Percentiles rank a stretch among this genome's conserved stretches.
Conservation (phyloP, 2,797 vertebrate genomes). For the Coranthus polyacanthus region DNA sequence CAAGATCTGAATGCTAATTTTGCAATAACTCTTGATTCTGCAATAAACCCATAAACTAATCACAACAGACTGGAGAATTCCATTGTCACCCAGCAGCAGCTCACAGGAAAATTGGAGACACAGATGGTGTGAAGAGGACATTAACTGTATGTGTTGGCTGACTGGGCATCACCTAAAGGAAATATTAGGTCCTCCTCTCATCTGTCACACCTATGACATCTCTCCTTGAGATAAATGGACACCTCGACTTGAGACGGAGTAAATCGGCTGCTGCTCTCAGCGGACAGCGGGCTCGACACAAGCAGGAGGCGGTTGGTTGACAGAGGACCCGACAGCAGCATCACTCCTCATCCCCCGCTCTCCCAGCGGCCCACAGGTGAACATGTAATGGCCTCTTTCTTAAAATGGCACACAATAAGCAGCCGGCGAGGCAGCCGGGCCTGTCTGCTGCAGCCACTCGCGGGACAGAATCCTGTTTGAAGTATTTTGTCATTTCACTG, state of each 20-base stretch:
- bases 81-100: conserved; percentile 11
- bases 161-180: conserved; percentile 58
- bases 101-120: conserved; percentile 30
- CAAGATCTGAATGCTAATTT: conserved; percentile 10
- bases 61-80: background rate
- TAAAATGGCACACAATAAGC: conserved; percentile 46
- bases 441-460: conserved; percentile 52
- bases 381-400: conserved; percentile 48
- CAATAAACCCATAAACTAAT: conserved; percentile 26
- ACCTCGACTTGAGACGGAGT: conserved; percentile 63
- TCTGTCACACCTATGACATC: conserved; percentile 80
- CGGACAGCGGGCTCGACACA: conserved; percentile 48
- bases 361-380: conserved; percentile 60
- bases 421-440: conserved; percentile 13
- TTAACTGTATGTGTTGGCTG: conserved; percentile 40
- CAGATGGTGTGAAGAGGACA: conserved; percentile 38
- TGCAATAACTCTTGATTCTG: conserved; percentile 3
- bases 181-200: conserved; percentile 67
- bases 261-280: conserved; percentile 65
- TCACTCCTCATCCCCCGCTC: conserved; percentile 55
- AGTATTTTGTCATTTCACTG: conserved; percentile 60
- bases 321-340: conserved; percentile 55
- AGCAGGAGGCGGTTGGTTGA: conserved; percentile 62
- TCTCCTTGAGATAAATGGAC: conserved; percentile 83
- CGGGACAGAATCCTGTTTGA: conserved; percentile 49